A percentile compares a stretch with the other conserved stretches of the same genome.
Conservation (phyloP, 1,140 invertebrate species). For the Formica exsecta region DNA sequence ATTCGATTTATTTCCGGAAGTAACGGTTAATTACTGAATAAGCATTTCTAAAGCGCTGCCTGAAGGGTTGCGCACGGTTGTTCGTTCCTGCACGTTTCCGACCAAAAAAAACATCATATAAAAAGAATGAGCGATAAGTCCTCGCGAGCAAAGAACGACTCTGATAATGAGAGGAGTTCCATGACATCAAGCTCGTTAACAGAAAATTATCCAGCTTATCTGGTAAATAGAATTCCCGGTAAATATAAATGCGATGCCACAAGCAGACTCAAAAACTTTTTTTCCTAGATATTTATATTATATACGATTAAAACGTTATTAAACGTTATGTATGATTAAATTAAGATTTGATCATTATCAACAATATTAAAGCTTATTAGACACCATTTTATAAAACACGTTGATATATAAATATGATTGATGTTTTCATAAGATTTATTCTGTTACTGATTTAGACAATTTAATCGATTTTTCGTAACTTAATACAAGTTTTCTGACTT, state of each 20-base stretch:
- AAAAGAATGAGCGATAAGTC: background rate
- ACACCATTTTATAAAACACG: background rate
- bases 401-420: background rate
- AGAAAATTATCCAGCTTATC: background rate
- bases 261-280: too few relatives aligned
- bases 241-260: too few relatives aligned
- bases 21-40: conserved; percentile 28
- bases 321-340: background rate
- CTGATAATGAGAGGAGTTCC: background rate
- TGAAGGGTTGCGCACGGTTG: background rate
- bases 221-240: too few relatives aligned
- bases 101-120: background rate
- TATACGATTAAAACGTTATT: background rate
- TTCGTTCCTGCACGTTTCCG: conserved; percentile 16
- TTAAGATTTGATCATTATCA: background rate
- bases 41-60: background rate
- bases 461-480: conserved; percentile 5
- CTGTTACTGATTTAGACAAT: background rate
- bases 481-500: background rate
- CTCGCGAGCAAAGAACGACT: background rate
- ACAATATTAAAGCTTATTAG: background rate
- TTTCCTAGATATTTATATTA: background rate
- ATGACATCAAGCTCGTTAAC: conserved; percentile 3
- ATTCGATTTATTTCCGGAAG: conserved; percentile 27
- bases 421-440: background rate